Base-by-base conservation (phyloP, 2,113 vertebrate species). In the Sander lucioperca region DNA sequence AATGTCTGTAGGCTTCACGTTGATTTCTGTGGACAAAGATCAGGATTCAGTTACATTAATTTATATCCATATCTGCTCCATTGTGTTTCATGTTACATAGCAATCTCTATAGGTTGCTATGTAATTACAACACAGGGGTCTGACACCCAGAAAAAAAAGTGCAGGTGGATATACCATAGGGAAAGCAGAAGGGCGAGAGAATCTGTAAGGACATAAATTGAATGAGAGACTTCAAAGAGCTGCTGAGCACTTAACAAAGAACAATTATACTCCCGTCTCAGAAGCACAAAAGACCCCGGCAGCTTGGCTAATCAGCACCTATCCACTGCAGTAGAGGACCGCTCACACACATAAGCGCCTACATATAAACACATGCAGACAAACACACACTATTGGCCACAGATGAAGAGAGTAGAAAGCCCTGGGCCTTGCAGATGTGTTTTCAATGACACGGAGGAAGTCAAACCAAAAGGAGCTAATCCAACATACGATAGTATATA, bases 211-310 rank as follows among this genome's bases (percentile, higher is more conserved):
- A 87, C 86, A 83, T 84, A 79, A 89, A 92, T 70, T 91, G 86
- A 93, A 93, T 79, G 92, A 93, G 76, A 92, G 89, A 92, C 94
- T 93, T 94, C 92, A 93, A 93, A 92, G 91, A 86, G 89, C 89
- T 57, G 83, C 86, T 71, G 88, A 88, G 84, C 80, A 79, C 50
- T 71, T 80, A 92, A 93, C 91, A 93, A 93, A 93, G 92, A 92
- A 92, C 90, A 89, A 92, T 91, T 89, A 92, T 84, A 87, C 84
- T 87, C 92, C 86, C 47, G 86, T 89, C 88, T 81, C 85, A 85
- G 85, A 88, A 86, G 91, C 89, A 94, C 90, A 94, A 94, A 94
- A 86, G 87, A 87, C 73, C 81, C 84, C 57, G 30, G 86, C 91
- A 89, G 89, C 86, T 80, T 70, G 82, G 82, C 87, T 92, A 93